phyloP scores from a whole-genome alignment of 2,797 vertebrate genomes.

The Smutsia gigantea region DNA sequence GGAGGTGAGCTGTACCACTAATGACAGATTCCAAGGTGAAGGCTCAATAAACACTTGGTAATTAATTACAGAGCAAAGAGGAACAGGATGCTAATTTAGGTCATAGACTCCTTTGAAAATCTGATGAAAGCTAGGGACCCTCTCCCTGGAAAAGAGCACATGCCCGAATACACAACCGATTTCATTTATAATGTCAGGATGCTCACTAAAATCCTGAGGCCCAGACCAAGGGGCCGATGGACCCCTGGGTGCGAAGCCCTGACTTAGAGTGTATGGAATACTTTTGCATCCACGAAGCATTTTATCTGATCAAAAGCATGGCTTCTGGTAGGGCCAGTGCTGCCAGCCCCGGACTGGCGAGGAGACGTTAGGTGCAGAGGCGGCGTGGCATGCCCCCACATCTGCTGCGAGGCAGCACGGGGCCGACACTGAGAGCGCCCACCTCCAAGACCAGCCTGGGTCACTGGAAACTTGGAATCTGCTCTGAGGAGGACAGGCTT shows the following conservation, averaged over 20 bases:
- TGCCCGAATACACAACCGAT: not conserved
- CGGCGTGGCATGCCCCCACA: not conserved
- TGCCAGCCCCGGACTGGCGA: not conserved
- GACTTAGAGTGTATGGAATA: not conserved
- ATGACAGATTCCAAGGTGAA: slow-evolving; percentile 57
- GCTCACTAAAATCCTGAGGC: slow-evolving; percentile 4
- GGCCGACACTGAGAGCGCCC: not conserved
- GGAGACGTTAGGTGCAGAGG: not conserved
- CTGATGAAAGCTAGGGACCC: slow-evolving; percentile 50
- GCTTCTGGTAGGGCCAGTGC: not conserved
- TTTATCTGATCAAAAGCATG: not conserved
- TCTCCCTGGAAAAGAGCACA: slow-evolving; percentile 1
- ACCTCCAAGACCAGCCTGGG: not conserved
- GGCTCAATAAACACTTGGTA: slow-evolving; percentile 64
- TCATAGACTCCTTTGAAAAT: slow-evolving; percentile 68
- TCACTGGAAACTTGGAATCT: not conserved
- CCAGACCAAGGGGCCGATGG: not conserved
- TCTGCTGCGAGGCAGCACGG: fast-evolving
- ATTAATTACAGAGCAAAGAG: slow-evolving; percentile 70
- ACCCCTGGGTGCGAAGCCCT: not conserved
- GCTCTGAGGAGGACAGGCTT: not conserved
- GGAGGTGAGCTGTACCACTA: slow-evolving; percentile 3
- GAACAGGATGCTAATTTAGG: slow-evolving; percentile 63
- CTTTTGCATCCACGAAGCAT: not conserved
- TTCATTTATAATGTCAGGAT: not conserved